Percentiles rank a stretch among this genome's conserved stretches.
Conservation (phyloP, 2,888 invertebrate genomes). For the Thysanoteuthis rhombus region DNA sequence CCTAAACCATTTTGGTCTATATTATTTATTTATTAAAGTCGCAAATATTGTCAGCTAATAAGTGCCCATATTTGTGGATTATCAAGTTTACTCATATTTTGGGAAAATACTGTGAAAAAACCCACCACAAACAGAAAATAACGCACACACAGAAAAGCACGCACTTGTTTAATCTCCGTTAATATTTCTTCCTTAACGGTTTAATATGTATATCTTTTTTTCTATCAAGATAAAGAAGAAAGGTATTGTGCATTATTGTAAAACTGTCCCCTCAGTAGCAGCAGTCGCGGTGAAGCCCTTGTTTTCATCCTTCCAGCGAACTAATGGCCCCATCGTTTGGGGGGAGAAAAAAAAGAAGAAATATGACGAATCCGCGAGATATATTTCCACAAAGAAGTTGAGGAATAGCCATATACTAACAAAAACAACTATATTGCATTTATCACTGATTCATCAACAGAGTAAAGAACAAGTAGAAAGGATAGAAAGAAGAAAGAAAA, state of each 20-base stretch:
- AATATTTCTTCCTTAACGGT: not conserved
- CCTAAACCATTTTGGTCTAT: not conserved
- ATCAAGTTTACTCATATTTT: too few relatives aligned
- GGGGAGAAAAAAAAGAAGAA: not conserved
- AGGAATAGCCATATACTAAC: not conserved
- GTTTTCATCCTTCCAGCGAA: not conserved
- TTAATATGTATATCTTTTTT: not conserved
- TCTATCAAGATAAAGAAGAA: not conserved
- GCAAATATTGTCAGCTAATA: not conserved
- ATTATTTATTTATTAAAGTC: not conserved
- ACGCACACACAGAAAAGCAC: not conserved
- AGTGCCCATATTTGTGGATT: not conserved
- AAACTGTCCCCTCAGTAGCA: slow-evolving; percentile 12
- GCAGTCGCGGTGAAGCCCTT: not conserved
- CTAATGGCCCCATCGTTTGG: not conserved
- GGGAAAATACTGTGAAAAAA: too few relatives aligned
- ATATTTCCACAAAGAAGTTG: not conserved
- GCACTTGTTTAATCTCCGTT: not conserved
- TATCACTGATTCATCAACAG: too few relatives aligned
- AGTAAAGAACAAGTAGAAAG: too few relatives aligned
- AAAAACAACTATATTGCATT: too few relatives aligned
- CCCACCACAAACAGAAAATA: not conserved
- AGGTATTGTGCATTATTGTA: not conserved
- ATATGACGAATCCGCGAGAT: not conserved
- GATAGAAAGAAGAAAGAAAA: too few relatives aligned